A percentile compares a stretch with the other conserved stretches of the same genome.
These are phyloP conservation scores for Euproctis similis DNA, from an alignment of 2,888 invertebrate genomes.

Conservation along the genomic window DNA sequence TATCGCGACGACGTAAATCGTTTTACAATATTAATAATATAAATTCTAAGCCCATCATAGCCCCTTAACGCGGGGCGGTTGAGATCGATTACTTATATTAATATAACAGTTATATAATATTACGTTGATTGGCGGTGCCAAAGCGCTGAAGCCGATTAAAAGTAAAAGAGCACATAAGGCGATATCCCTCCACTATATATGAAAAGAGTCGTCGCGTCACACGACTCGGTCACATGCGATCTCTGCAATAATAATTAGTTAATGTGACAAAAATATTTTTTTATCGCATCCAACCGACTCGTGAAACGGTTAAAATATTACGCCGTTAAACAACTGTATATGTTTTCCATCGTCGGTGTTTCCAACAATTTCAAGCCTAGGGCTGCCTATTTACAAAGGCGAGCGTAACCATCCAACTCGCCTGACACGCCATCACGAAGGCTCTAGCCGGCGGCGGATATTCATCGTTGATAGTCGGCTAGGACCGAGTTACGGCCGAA, in stretches of 20 bases:
- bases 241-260: slow-evolving; percentile 21
- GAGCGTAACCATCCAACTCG: slow-evolving; percentile 28
- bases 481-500: slow-evolving; percentile 22
- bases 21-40: no score
- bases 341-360: no score
- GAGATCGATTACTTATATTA: slow-evolving; percentile 67
- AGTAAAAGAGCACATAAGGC: slow-evolving; percentile 44
- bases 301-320: slow-evolving; percentile 14
- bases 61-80: slow-evolving; percentile 55
- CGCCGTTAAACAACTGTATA: no score
- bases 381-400: slow-evolving; percentile 19
- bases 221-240: slow-evolving; percentile 22
- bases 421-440: slow-evolving; percentile 49
- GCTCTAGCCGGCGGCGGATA: slow-evolving; percentile 35
- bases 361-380: slow-evolving; percentile 4
- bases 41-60: slow-evolving; percentile 64
- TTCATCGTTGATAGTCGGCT: slow-evolving; percentile 29
- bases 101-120: slow-evolving; percentile 37
- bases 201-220: slow-evolving; percentile 11
- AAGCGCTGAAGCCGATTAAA: slow-evolving; percentile 55
- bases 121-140: slow-evolving; percentile 60
- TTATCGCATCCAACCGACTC: slow-evolving; percentile 24
- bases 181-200: slow-evolving; percentile 22
- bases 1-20: slow-evolving; percentile 7
- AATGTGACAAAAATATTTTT: slow-evolving; percentile 52